phyloP scores from a whole-genome alignment of 1,140 invertebrate species.

The Diorhabda carinulata region DNA sequence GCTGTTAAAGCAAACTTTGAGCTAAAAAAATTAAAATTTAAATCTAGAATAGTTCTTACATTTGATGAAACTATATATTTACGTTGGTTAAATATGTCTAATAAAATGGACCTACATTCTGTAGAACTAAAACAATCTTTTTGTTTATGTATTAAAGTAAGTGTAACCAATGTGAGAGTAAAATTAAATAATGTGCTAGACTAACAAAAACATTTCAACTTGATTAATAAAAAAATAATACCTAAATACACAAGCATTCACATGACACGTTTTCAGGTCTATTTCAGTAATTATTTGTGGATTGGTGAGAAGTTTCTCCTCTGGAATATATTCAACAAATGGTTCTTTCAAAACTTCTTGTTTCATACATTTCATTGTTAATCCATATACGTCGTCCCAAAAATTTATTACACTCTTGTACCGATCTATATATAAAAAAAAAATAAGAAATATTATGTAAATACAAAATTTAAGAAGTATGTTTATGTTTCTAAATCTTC shows the following conservation, averaged over 20 bases:
- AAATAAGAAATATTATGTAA: background rate
- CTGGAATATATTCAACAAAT: constrained; percentile 78
- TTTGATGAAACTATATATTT: too few relatives aligned
- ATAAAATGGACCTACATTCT: too few relatives aligned
- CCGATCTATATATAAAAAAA: constrained; percentile 49
- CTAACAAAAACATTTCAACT: too few relatives aligned
- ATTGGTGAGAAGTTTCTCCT: constrained; percentile 73
- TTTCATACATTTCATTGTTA: constrained; percentile 94
- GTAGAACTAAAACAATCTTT: too few relatives aligned
- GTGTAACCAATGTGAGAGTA: too few relatives aligned
- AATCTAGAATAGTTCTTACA: background rate
- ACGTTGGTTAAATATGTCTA: too few relatives aligned
- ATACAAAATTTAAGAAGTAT: too few relatives aligned
- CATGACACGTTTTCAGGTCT: constrained; percentile 78
- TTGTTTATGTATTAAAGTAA: too few relatives aligned
- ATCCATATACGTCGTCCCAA: constrained; percentile 97
- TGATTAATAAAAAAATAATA: background rate
- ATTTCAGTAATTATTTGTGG: constrained; percentile 63
- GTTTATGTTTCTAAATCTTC: too few relatives aligned
- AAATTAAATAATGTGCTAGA: too few relatives aligned
- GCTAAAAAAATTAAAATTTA: constrained; percentile 58
- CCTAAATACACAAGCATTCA: constrained; percentile 59
- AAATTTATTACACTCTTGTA: constrained; percentile 74
- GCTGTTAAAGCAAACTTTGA: constrained; percentile 72
- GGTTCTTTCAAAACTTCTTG: constrained; percentile 86